These are phyloP conservation scores for Lutraria rhynchaena DNA, from an alignment of 1,140 invertebrate genomes.

Conservation along the genomic window DNA sequence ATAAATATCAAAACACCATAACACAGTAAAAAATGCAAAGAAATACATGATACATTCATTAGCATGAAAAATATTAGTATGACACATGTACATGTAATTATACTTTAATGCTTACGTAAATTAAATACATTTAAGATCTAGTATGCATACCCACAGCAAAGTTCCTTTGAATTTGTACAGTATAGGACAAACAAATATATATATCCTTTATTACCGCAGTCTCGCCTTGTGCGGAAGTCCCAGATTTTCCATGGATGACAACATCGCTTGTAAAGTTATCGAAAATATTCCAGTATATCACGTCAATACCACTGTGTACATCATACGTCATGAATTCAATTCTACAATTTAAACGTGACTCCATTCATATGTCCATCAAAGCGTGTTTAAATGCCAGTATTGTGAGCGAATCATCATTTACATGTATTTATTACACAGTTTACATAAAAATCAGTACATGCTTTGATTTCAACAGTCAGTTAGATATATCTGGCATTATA, in stretches of 20 bases:
- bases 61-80: no score
- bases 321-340: conserved; percentile 63
- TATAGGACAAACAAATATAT: no score
- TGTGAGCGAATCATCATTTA: neutral
- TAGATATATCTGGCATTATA: no score
- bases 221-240: conserved; percentile 47
- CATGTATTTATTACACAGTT: neutral
- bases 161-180: no score
- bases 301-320: conserved; percentile 59
- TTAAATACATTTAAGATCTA: no score
- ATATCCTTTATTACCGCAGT: conserved; percentile 37
- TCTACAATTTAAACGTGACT: conserved; percentile 34
- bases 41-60: no score
- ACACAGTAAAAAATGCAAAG: no score
- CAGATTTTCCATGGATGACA: conserved; percentile 51
- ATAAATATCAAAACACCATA: no score
- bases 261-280: conserved; percentile 50
- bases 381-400: neutral
- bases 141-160: no score
- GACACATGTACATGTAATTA: no score
- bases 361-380: neutral
- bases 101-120: no score
- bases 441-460: no score
- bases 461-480: neutral
- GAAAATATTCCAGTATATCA: conserved; percentile 56